Evolutionary conservation across 2,113 vertebrate species (phyloP).

Genomic region (Syngnathus floridae): DNA sequence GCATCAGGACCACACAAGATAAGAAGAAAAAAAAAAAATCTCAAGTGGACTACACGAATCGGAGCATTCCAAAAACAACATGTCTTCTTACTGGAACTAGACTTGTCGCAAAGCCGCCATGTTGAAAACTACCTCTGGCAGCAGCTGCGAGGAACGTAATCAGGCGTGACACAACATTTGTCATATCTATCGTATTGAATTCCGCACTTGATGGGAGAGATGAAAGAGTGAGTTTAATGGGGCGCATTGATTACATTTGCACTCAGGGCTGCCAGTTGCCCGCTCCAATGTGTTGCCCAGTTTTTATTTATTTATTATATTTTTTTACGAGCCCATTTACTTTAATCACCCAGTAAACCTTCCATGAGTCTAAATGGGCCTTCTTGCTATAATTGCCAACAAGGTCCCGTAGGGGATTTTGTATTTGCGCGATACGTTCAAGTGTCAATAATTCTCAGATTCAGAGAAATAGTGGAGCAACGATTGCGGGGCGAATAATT

Average conservation of each 20-base stretch:
- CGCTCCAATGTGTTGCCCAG: slow-evolving; percentile 35
- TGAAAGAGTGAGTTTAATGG: slow-evolving; percentile 63
- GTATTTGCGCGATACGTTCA: slow-evolving; percentile 12
- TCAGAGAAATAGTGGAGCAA: background rate
- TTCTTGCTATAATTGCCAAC: slow-evolving; percentile 37
- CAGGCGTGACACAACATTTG: slow-evolving; percentile 50
- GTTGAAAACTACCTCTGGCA: slow-evolving; percentile 28
- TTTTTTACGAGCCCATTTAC: slow-evolving; percentile 63
- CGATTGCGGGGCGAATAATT: background rate
- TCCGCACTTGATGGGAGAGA: slow-evolving; percentile 53
- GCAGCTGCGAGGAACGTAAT: slow-evolving; percentile 32
- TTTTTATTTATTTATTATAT: background rate
- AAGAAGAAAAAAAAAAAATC: slow-evolving; percentile 38
- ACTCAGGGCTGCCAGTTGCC: slow-evolving; percentile 37
- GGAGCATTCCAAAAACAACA: background rate
- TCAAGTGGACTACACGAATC: background rate
- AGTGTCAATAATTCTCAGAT: slow-evolving; percentile 11
- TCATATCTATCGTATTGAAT: slow-evolving; percentile 53
- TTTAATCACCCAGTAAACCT: slow-evolving; percentile 67
- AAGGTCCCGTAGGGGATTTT: slow-evolving; percentile 33
- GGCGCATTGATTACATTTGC: slow-evolving; percentile 61
- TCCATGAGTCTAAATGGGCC: slow-evolving; percentile 52
- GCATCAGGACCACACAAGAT: slow-evolving; percentile 43
- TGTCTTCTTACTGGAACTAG: slow-evolving; percentile 4
- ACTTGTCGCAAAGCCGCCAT: slow-evolving; percentile 53